A percentile compares a stretch with the other conserved stretches of the same genome.
Evolutionary conservation across 2,113 vertebrate genomes (phyloP).

Genomic region (Brachyistius frenatus): DNA sequence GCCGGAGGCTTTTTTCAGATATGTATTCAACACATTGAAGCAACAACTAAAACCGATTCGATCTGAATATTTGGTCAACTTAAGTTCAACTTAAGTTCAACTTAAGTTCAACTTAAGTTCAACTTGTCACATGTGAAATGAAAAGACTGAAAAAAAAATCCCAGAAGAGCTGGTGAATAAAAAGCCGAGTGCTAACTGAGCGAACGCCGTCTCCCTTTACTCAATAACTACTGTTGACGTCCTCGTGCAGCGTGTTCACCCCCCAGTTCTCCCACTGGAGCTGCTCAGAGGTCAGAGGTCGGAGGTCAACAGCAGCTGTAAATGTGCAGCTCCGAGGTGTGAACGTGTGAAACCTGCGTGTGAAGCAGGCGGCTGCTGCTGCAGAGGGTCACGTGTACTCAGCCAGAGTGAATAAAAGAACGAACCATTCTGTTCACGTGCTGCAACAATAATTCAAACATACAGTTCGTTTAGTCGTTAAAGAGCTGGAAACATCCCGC

Average conservation of each 20-base stretch:
- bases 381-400: not conserved
- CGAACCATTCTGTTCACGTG: not conserved
- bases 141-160: not conserved
- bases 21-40: too few species aligned
- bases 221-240: constrained; percentile 9
- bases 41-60: too few species aligned
- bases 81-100: too few species aligned
- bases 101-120: too few species aligned
- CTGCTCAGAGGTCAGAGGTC: constrained; percentile 1
- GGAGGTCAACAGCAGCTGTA: constrained; percentile 5
- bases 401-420: constrained; percentile 1
- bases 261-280: not conserved
- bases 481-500: too few species aligned
- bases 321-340: constrained; percentile 25
- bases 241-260: not conserved
- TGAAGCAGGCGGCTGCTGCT: constrained; percentile 7
- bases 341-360: constrained; percentile 16
- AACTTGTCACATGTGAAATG: not conserved
- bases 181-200: not conserved
- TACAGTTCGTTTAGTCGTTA: too few species aligned
- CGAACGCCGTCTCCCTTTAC: constrained; percentile 4
- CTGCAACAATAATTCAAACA: too few species aligned
- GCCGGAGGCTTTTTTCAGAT: too few species aligned
- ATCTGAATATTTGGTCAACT: too few species aligned
- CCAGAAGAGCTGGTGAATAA: not conserved